phyloP scores from a whole-genome alignment of 2,113 vertebrate species.

The Columba livia region DNA sequence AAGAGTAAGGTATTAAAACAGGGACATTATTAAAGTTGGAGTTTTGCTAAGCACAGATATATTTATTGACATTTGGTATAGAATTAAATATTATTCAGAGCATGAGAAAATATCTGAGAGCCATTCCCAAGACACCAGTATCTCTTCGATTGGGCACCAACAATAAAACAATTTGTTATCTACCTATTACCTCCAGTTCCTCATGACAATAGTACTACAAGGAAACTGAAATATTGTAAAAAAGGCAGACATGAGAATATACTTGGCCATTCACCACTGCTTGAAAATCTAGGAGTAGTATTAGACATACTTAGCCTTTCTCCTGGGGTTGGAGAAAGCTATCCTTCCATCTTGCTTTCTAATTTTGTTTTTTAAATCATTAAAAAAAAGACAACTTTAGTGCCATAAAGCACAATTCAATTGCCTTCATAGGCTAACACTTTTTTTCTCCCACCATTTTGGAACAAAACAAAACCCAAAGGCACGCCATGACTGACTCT shows the following conservation, averaged over 20 bases:
- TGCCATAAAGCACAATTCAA: not conserved
- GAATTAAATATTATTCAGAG: not conserved
- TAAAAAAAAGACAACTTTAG: not conserved
- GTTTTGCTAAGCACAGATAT: constrained; percentile 10
- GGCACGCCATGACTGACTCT: not conserved
- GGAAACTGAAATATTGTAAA: not conserved
- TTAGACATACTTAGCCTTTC: not conserved
- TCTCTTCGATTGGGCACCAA: not conserved
- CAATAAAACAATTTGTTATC: not conserved
- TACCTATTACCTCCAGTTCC: not conserved
- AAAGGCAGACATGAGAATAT: not conserved
- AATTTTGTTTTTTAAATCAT: not conserved
- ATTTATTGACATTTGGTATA: not conserved
- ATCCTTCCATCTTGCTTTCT: not conserved
- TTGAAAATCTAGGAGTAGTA: not conserved
- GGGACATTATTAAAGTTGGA: not conserved
- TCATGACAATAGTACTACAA: not conserved
- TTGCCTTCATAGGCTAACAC: not conserved
- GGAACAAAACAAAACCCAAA: not conserved
- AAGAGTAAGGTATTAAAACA: constrained; percentile 2
- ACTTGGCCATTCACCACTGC: not conserved
- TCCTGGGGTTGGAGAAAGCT: not conserved
- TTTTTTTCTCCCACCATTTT: too few relatives aligned
- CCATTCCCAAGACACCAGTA: not conserved
- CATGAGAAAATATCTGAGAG: not conserved